A percentile compares a stretch with the other conserved stretches of the same genome.
Evolutionary conservation across 2,888 invertebrate species (phyloP).

Genomic region (Myopa testacea): DNA sequence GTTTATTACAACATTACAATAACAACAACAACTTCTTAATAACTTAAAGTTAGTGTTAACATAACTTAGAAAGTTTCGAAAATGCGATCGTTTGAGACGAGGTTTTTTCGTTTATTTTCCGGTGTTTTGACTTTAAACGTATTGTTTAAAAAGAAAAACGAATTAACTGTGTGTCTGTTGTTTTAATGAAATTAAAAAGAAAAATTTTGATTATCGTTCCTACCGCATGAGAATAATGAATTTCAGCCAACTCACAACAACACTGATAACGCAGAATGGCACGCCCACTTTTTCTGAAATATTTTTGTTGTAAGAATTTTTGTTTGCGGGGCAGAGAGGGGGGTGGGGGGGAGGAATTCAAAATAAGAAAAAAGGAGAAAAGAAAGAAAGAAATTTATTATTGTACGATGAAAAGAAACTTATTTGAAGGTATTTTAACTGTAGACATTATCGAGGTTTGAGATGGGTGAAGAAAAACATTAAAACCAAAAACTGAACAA

Average conservation of each 20-base stretch:
- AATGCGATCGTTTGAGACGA: conserved; percentile 15
- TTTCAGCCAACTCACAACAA: conserved; percentile 70
- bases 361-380: conserved; percentile 41
- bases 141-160: too few species aligned
- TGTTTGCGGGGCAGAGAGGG: background rate
- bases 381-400: conserved; percentile 43
- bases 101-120: conserved; percentile 21
- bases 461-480: background rate
- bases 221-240: conserved; percentile 69
- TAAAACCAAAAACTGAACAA: background rate
- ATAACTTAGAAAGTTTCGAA: background rate
- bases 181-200: background rate
- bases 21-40: background rate
- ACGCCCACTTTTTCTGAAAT: conserved; percentile 70
- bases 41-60: background rate
- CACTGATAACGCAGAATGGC: conserved; percentile 70
- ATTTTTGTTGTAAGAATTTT: conserved; percentile 51
- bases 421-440: background rate
- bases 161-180: conserved; percentile 2
- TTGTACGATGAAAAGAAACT: conserved; percentile 22
- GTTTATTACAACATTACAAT: background rate
- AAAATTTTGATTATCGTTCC: conserved; percentile 54
- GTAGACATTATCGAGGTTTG: too few species aligned
- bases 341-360: conserved; percentile 34
- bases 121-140: background rate